A percentile compares a stretch with the other conserved stretches of the same genome.
Conservation (phyloP, 2,888 invertebrate species). For the Galerucella pusilla region DNA sequence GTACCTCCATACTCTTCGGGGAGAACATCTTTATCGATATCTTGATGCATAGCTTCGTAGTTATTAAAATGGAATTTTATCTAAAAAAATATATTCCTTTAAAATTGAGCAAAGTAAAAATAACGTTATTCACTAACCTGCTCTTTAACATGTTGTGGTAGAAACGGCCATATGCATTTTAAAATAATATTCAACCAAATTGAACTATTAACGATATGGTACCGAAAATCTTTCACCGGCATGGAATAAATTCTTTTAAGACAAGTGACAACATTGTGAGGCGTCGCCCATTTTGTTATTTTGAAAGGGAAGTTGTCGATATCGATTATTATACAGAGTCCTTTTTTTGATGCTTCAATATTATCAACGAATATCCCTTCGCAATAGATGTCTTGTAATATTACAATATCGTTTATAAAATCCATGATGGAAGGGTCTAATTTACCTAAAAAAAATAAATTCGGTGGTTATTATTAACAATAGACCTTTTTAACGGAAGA, state of each 20-base stretch:
- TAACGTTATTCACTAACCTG: constrained; percentile 42
- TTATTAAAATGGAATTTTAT: constrained; percentile 69
- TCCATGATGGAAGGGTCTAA: constrained; percentile 53
- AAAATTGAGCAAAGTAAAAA: background rate
- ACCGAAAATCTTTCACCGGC: constrained; percentile 56
- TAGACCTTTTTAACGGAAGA: too few relatives aligned
- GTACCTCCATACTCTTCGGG: constrained; percentile 73
- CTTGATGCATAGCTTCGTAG: constrained; percentile 66
- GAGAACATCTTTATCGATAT: constrained; percentile 66
- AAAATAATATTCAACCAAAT: constrained; percentile 54
- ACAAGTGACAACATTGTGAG: constrained; percentile 53
- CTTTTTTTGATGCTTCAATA: constrained; percentile 55
- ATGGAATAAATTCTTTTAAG: constrained; percentile 53
- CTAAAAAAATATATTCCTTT: constrained; percentile 48
- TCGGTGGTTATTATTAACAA: background rate
- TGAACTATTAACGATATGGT: constrained; percentile 60
- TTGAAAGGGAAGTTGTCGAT: constrained; percentile 55
- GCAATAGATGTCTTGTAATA: constrained; percentile 61
- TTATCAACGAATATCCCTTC: constrained; percentile 57
- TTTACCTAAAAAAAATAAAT: constrained; percentile 47
- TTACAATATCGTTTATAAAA: constrained; percentile 55
- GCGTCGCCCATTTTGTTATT: constrained; percentile 59
- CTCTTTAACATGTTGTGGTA: constrained; percentile 54
- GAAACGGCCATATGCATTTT: constrained; percentile 60
- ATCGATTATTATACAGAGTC: constrained; percentile 61